phyloP scores from a whole-genome alignment of 2,888 invertebrate genomes.

The Mythimna albipuncta region DNA sequence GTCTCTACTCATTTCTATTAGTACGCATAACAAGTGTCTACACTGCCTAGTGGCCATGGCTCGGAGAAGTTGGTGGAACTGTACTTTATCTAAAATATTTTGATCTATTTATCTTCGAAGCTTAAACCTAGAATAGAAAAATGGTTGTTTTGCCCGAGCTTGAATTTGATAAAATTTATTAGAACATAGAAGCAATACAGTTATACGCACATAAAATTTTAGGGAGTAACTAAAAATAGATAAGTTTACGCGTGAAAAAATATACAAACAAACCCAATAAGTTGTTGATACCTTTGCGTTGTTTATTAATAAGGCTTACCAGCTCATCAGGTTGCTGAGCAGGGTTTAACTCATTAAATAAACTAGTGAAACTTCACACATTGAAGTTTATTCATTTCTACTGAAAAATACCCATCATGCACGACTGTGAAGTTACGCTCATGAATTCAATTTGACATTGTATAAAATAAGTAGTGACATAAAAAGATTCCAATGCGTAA shows the following conservation, averaged over 20 bases:
- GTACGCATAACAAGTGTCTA: too few relatives aligned
- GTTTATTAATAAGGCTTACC: not conserved
- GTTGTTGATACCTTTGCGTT: slow-evolving; percentile 10
- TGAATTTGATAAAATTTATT: slow-evolving; percentile 80
- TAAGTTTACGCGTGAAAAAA: slow-evolving; percentile 30
- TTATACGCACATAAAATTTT: slow-evolving; percentile 71
- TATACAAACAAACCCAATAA: slow-evolving; percentile 10
- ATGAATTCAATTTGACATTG: not conserved
- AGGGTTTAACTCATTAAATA: not conserved
- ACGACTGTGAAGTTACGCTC: not conserved
- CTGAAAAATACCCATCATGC: not conserved
- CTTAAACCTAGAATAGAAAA: slow-evolving; percentile 59
- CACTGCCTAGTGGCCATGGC: not conserved
- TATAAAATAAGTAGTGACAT: not conserved
- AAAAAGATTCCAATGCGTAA: slow-evolving; percentile 8
- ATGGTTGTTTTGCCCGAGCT: slow-evolving; percentile 88
- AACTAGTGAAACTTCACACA: not conserved
- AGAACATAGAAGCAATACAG: slow-evolving; percentile 69
- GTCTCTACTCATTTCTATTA: too few relatives aligned
- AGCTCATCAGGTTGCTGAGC: not conserved
- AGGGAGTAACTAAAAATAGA: slow-evolving; percentile 40
- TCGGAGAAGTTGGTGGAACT: slow-evolving; percentile 4
- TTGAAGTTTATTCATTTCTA: not conserved
- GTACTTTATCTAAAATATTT: slow-evolving; percentile 3
- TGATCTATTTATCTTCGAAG: slow-evolving; percentile 32